Evolutionary conservation across 2,888 invertebrate genomes (phyloP).

Genomic region (Abrostola triplasia): DNA sequence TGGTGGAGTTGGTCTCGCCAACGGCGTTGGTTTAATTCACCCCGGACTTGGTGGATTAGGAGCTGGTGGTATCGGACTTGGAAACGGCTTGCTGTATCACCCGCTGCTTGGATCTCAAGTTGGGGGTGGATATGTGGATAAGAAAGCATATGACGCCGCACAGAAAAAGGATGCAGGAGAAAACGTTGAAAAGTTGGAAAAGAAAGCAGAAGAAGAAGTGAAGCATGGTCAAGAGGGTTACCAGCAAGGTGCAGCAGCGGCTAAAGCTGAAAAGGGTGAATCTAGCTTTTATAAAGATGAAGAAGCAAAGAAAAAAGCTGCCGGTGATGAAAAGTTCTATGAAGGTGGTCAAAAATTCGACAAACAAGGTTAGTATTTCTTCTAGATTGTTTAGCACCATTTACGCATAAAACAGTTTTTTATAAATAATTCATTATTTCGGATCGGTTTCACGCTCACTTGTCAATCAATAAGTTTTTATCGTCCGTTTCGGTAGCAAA

Average conservation of each 20-base stretch:
- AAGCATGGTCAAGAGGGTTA: conserved; percentile 89
- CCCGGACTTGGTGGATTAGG: conserved; percentile 75
- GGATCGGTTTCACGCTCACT: conserved; percentile 50
- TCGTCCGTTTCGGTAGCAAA: conserved; percentile 32
- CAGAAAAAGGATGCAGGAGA: conserved; percentile 88
- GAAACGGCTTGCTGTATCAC: conserved; percentile 78
- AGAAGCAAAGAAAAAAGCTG: conserved; percentile 88
- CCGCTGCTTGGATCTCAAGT: conserved; percentile 79
- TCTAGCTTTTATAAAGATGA: conserved; percentile 86
- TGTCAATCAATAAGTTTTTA: conserved; percentile 50
- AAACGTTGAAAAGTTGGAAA: conserved; percentile 86
- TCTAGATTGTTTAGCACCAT: conserved; percentile 5
- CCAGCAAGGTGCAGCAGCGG: conserved; percentile 86
- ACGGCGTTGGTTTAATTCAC: conserved; percentile 70
- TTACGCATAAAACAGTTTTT: conserved; percentile 36
- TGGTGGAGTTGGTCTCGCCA: conserved; percentile 62
- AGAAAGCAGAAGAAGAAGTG: conserved; percentile 86
- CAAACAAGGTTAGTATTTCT: conserved; percentile 83
- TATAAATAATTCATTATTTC: conserved; percentile 39
- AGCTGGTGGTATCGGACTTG: conserved; percentile 69
- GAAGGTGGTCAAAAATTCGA: conserved; percentile 88
- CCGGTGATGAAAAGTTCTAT: conserved; percentile 89
- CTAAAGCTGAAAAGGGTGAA: conserved; percentile 87
- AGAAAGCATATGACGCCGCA: conserved; percentile 87
- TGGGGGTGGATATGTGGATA: conserved; percentile 85